A percentile compares a stretch with the other conserved stretches of the same genome.
phyloP scores from a whole-genome alignment of 1,140 invertebrate species.

The Capitella teleta region DNA sequence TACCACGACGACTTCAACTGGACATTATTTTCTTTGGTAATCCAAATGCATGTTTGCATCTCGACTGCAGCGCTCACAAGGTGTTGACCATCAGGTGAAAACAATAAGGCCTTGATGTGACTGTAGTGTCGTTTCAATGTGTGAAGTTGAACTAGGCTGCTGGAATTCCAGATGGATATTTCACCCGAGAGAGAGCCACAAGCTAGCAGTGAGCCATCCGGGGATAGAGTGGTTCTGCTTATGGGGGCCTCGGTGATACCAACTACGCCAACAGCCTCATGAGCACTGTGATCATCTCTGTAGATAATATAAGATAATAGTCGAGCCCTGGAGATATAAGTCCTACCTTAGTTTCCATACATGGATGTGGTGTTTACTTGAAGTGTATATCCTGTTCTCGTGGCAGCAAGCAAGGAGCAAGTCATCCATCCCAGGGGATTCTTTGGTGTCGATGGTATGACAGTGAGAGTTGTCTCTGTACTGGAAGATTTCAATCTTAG shows the following conservation, averaged over 20 bases:
- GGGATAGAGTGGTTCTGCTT: background rate
- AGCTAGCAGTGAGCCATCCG: background rate
- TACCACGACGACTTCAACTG: background rate
- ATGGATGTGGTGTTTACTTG: too few species aligned
- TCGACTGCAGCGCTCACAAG: slow-evolving; percentile 4
- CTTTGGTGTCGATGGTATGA: too few species aligned
- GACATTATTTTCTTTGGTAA: background rate
- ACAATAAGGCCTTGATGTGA: background rate
- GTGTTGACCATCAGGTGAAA: background rate
- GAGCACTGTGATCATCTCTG: too few species aligned
- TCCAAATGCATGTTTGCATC: slow-evolving; percentile 4
- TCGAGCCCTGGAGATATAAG: too few species aligned
- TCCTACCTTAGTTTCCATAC: too few species aligned
- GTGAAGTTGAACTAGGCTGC: too few species aligned
- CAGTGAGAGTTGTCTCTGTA: too few species aligned
- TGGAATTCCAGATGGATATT: background rate
- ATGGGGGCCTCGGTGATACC: background rate
- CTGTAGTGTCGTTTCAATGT: background rate
- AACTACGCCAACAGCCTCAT: background rate
- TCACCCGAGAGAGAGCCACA: background rate
- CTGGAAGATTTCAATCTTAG: too few species aligned
- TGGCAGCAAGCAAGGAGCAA: too few species aligned
- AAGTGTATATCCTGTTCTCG: too few species aligned
- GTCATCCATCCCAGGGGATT: too few species aligned
- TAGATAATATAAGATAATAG: too few species aligned